A percentile compares a stretch with the other conserved stretches of the same genome.
These are phyloP conservation scores for Oreortyx pictus DNA, from an alignment of 2,797 vertebrate species.

Conservation along the genomic window DNA sequence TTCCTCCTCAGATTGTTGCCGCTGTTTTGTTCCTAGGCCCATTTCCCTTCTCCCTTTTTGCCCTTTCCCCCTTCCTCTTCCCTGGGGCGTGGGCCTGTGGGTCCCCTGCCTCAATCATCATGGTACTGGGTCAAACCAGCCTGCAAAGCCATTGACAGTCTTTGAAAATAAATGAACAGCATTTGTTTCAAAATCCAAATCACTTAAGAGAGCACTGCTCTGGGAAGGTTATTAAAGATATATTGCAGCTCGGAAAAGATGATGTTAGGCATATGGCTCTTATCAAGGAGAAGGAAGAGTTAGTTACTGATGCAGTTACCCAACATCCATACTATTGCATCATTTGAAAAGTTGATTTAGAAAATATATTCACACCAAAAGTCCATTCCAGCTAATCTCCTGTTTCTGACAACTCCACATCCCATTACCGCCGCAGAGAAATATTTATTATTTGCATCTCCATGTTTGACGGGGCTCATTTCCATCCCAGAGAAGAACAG, in stretches of 20 bases:
- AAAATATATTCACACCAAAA: neutral
- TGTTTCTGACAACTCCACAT: neutral
- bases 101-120: too few species aligned
- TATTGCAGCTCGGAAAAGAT: neutral
- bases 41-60: too few species aligned
- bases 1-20: too few species aligned
- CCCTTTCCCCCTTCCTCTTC: too few species aligned
- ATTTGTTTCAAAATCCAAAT: neutral
- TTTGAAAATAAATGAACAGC: neutral
- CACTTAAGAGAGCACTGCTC: neutral
- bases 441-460: slow-evolving; percentile 53
- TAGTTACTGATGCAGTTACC: neutral
- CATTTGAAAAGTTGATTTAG: neutral
- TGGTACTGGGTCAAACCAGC: too few species aligned
- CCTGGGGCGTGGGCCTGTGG: too few species aligned
- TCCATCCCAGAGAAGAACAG: neutral
- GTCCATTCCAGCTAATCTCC: neutral
- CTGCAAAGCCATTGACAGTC: neutral
- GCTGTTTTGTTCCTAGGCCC: too few species aligned
- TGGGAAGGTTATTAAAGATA: neutral
- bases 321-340: neutral
- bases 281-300: neutral
- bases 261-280: neutral
- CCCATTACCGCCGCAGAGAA: neutral
- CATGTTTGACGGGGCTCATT: neutral